Evolutionary conservation across 2,888 invertebrate species (phyloP), one percentile per base, ranked within the genome.

Genomic region (Quadroppia sp.): DNA sequence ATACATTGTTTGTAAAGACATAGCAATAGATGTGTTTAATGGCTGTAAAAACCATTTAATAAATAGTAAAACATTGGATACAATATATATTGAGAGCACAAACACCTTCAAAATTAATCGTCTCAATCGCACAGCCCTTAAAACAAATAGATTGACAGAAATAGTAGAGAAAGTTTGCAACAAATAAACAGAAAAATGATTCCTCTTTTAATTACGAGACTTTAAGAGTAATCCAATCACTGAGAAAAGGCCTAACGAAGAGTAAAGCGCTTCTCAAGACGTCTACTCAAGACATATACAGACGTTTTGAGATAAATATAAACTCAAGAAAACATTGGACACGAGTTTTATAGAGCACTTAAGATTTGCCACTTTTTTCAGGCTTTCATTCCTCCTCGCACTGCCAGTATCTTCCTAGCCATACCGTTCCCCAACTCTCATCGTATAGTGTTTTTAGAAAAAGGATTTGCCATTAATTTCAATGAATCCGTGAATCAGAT

Each of bases 401-500:
- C 48, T 48, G 20, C 20, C 48, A 20, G 20, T 48, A n/a, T 48
- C 20, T 48, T 20, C 20, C 48, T 48, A n/a, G 4, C 48, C 20
- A n/a, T 48, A n/a, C 20, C 48, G 4, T 11, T n/a, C 20, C 20
- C 48, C 13, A 4, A 6, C n/a, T 48, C 20, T 48, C 48, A n/a
- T n/a, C n/a, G 45, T 2, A 13, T 13, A 9, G n/a, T 20, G n/a
- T 28, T 25, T 11, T 56, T 2, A 11, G 25, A 20, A 30, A 25
- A 59, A 59, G 11, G 59, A 23, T 59, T 59, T 20, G 30, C 59
- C 59, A 59, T 59, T 59, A 59, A 59, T 59, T 59, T 59, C 59
- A 28, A 59, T 59, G 28, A 59, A 15, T 59, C 50, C 30, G n/a
- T n/a, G n/a, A n/a, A n/a, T n/a, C n/a, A n/a, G 23, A 59, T 28